Conservation (phyloP, 2,113 vertebrate species). For the Fregetta grallaria region DNA sequence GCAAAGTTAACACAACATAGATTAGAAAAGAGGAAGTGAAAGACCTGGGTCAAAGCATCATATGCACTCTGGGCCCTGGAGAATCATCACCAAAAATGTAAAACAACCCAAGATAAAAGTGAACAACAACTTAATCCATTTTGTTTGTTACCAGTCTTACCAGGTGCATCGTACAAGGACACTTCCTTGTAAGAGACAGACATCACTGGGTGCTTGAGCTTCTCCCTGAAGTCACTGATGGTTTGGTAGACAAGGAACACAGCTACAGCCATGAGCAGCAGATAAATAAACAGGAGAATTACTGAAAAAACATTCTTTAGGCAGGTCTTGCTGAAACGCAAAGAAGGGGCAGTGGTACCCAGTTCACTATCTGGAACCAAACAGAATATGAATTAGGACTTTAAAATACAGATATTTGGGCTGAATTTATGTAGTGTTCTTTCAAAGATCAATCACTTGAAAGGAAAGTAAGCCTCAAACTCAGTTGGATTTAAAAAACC, state of each 20-base stretch:
- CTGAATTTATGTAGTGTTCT: not conserved
- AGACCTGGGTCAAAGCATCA: not conserved
- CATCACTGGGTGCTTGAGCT: constrained; percentile 94
- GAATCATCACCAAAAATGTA: not conserved
- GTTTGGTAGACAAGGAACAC: constrained; percentile 96
- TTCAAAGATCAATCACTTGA: not conserved
- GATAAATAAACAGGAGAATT: constrained; percentile 91
- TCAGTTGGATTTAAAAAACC: not conserved
- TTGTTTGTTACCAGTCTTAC: constrained; percentile 65
- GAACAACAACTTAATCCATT: not conserved
- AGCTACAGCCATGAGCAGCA: constrained; percentile 89
- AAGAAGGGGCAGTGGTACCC: constrained; percentile 58
- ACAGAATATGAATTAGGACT: not conserved
- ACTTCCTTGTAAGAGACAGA: constrained; percentile 96
- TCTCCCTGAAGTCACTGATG: constrained; percentile 91
- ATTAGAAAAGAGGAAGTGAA: not conserved
- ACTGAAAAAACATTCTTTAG: constrained; percentile 92
- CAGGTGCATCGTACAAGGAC: constrained; percentile 86
- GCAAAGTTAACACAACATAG: not conserved
- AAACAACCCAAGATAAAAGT: not conserved
- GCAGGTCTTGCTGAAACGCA: constrained; percentile 87
- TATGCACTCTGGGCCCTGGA: not conserved
- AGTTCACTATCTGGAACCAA: constrained; percentile 75
- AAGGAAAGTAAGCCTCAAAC: not conserved
- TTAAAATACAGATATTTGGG: not conserved